Conservation (phyloP, 1,140 invertebrate genomes). For the Sinonovacula constricta region DNA sequence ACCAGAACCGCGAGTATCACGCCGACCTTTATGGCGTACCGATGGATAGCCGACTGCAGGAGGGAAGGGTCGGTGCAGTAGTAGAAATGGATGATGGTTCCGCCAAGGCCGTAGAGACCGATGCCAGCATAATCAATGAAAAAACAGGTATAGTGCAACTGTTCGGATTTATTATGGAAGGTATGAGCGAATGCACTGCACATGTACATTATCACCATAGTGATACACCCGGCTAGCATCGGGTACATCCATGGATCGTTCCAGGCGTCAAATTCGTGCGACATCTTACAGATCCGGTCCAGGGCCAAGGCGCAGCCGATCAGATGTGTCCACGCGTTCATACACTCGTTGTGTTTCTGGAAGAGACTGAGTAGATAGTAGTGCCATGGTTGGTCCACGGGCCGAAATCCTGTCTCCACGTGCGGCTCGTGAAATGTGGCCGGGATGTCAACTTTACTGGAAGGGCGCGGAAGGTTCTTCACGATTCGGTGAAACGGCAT, state of each 20-base stretch:
- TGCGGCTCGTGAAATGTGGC: conserved; percentile 75
- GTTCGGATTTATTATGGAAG: conserved; percentile 73
- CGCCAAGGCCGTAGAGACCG: conserved; percentile 75
- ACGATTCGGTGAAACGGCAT: conserved; percentile 44
- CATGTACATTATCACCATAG: conserved; percentile 71
- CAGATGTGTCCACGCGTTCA: conserved; percentile 78
- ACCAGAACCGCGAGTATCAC: conserved; percentile 65
- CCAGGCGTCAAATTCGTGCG: conserved; percentile 67
- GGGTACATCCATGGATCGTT: conserved; percentile 76
- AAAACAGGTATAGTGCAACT: conserved; percentile 76
- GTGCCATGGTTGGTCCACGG: conserved; percentile 73
- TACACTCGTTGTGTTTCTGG: conserved; percentile 77
- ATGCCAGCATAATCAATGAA: conserved; percentile 77
- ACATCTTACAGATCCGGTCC: conserved; percentile 54
- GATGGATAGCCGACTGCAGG: conserved; percentile 56
- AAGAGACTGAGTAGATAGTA: conserved; percentile 76
- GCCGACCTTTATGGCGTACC: conserved; percentile 66
- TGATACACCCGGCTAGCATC: conserved; percentile 68
- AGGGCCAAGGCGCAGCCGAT: conserved; percentile 67
- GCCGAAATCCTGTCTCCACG: conserved; percentile 76
- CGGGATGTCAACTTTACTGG: conserved; percentile 68
- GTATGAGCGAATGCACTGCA: conserved; percentile 74
- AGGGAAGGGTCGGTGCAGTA: conserved; percentile 70
- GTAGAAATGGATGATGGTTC: conserved; percentile 73
- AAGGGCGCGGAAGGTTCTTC: conserved; percentile 55